These are phyloP conservation scores for Noctua janthina DNA, from an alignment of 2,888 invertebrate genomes.

Conservation along the genomic window DNA sequence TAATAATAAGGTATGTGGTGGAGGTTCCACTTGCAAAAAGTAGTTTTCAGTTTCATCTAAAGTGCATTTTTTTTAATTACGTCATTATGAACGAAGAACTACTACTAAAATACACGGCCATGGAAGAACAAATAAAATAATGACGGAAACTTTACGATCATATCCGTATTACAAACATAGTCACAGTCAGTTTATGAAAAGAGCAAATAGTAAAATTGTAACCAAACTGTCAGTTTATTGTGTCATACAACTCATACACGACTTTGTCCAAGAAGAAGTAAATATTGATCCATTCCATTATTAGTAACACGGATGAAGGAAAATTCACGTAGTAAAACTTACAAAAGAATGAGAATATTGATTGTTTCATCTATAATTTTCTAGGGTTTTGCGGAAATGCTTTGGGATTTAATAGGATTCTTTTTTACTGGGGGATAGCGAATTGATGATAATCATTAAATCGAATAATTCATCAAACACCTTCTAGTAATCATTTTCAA, in stretches of 20 bases:
- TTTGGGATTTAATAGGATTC: no score
- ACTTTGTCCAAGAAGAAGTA: conserved; percentile 29
- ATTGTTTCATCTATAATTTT: not conserved
- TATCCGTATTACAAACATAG: conserved; percentile 33
- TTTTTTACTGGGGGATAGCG: no score
- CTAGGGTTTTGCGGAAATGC: not conserved
- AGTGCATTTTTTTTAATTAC: not conserved
- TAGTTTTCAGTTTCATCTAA: not conserved
- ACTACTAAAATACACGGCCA: conserved; percentile 6
- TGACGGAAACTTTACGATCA: conserved; percentile 11
- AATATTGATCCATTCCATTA: conserved; percentile 50
- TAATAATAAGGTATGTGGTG: no score
- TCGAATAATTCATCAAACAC: no score
- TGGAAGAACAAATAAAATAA: conserved; percentile 5
- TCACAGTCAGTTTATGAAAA: conserved; percentile 32
- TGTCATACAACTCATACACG: conserved; percentile 37
- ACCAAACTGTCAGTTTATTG: conserved; percentile 54
- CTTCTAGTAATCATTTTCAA: not conserved
- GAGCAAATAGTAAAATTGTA: conserved; percentile 55
- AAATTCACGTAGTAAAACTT: not conserved
- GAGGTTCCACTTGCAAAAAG: not conserved
- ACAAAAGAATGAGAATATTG: not conserved
- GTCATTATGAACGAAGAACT: not conserved
- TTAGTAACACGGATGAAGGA: not conserved
- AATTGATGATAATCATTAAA: no score